These are phyloP conservation scores for Chaenodraco wilsoni DNA, from an alignment of 2,797 vertebrate genomes.

Conservation along the genomic window DNA sequence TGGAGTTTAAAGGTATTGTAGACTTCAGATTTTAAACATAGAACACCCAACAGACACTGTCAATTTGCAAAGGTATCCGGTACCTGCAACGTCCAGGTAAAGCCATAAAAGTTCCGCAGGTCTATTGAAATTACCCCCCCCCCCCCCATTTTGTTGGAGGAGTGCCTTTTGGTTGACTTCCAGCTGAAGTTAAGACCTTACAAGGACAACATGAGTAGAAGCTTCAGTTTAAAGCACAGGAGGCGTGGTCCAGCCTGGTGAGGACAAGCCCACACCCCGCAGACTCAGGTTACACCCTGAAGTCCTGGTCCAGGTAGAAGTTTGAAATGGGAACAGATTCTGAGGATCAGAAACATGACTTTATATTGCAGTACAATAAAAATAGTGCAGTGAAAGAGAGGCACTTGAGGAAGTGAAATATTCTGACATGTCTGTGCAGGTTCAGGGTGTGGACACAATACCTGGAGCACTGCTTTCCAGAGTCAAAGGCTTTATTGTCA, in stretches of 20 bases:
- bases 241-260: constrained; percentile 1
- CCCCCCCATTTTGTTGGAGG: background rate
- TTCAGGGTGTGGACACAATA: constrained; percentile 37
- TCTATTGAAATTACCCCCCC: background rate
- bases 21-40: no score
- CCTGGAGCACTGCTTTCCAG: constrained; percentile 1
- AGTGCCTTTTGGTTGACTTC: constrained; percentile 19
- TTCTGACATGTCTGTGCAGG: constrained; percentile 24
- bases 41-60: no score
- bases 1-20: background rate
- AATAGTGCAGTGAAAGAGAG: background rate
- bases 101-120: background rate
- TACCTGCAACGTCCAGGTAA: background rate
- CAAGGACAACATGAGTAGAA: constrained; percentile 38
- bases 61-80: background rate
- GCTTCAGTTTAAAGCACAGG: background rate
- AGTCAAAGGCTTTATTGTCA: no score
- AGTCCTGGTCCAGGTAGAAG: background rate
- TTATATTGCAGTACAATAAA: background rate
- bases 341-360: background rate
- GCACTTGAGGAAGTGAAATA: accelerated
- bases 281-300: background rate
- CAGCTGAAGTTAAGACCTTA: constrained; percentile 40
- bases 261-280: background rate
- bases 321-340: background rate